phyloP scores from a whole-genome alignment of 2,888 invertebrate species.

The Drosophila rubida region DNA sequence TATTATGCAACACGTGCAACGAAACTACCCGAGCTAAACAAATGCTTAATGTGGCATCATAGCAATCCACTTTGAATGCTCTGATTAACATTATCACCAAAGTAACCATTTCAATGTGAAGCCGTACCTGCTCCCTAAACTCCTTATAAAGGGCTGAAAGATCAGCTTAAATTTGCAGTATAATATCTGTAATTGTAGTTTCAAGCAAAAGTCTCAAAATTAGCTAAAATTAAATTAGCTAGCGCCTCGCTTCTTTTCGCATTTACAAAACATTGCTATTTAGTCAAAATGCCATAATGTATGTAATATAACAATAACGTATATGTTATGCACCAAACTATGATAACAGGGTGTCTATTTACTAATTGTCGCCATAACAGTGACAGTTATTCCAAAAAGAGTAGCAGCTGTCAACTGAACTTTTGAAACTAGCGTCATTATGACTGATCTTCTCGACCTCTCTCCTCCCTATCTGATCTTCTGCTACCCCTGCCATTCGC shows the following conservation, averaged over 20 bases:
- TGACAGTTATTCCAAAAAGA: not conserved
- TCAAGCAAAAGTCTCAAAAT: no score
- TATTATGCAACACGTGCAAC: not conserved
- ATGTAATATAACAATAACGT: not conserved
- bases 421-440: not conserved
- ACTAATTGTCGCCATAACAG: not conserved
- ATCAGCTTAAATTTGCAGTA: no score
- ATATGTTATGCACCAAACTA: no score
- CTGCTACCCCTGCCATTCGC: not conserved
- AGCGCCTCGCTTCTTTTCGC: no score
- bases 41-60: constrained; percentile 28
- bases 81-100: not conserved
- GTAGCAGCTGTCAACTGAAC: not conserved
- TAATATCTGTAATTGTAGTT: no score
- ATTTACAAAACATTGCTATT: no score
- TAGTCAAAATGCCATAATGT: no score
- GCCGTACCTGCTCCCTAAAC: not conserved
- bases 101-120: not conserved
- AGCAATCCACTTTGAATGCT: not conserved
- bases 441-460: not conserved
- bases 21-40: not conserved
- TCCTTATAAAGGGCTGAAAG: no score
- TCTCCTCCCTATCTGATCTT: no score
- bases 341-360: not conserved
- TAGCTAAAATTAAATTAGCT: no score